phyloP scores from a whole-genome alignment of 2,888 invertebrate species.

The Doris montereyensis region DNA sequence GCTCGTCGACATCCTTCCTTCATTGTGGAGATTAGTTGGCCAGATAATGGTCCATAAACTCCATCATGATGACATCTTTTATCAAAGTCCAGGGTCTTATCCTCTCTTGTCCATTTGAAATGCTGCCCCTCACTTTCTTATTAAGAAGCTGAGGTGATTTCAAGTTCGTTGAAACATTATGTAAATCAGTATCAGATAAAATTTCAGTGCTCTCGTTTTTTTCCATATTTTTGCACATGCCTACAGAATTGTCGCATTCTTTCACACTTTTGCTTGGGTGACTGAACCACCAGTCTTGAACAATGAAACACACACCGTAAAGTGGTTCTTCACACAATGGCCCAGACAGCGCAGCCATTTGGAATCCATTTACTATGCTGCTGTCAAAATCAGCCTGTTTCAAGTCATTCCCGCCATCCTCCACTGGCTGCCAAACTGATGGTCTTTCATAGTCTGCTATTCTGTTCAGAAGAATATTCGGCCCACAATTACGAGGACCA shows the following conservation, averaged over 20 bases:
- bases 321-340: slow-evolving; percentile 98
- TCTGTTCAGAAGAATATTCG: slow-evolving; percentile 90
- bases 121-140: no score
- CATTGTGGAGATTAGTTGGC: slow-evolving; percentile 91
- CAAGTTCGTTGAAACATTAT: no score
- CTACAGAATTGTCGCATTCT: no score
- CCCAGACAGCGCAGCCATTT: slow-evolving; percentile 86
- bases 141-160: no score
- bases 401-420: slow-evolving; percentile 34
- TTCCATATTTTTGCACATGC: no score
- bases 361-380: slow-evolving; percentile 71
- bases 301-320: slow-evolving; percentile 89
- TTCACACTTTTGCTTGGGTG: no score
- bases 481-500: slow-evolving; percentile 90
- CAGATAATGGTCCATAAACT: slow-evolving; percentile 75
- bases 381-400: slow-evolving; percentile 76
- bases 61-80: no score
- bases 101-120: no score
- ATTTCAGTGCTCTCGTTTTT: no score
- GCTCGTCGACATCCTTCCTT: slow-evolving; percentile 91
- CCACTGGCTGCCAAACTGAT: slow-evolving; percentile 71
- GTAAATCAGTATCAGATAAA: no score
- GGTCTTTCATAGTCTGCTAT: slow-evolving; percentile 79
- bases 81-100: no score
- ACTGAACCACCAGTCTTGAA: slow-evolving; percentile 83